Conservation (phyloP, 2,888 invertebrate species). For the Bedellia somnulentella region DNA sequence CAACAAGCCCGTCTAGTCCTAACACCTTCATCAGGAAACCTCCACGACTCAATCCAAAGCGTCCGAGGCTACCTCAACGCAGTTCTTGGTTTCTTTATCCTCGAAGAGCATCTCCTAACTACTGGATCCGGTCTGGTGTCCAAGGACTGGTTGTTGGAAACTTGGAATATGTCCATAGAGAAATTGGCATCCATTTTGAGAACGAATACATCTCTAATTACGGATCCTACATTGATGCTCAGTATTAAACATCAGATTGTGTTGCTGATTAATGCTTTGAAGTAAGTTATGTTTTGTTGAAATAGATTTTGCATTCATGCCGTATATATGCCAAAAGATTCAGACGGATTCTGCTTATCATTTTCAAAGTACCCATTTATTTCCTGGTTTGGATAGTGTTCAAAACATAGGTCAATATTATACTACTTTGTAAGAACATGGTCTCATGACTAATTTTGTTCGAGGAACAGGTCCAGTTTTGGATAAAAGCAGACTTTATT, state of each 20-base stretch:
- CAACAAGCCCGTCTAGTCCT: conserved; percentile 93
- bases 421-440: too few relatives aligned
- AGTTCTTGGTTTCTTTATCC: conserved; percentile 96
- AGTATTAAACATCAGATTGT: conserved; percentile 95
- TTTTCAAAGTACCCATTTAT: too few relatives aligned
- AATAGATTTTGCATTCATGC: too few relatives aligned
- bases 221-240: conserved; percentile 90
- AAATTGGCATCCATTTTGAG: conserved; percentile 86
- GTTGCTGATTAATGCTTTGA: conserved; percentile 89
- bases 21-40: conserved; percentile 82
- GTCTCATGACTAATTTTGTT: too few relatives aligned
- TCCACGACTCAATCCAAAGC: conserved; percentile 88
- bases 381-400: too few relatives aligned
- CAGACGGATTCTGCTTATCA: too few relatives aligned
- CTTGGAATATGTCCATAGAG: conserved; percentile 89
- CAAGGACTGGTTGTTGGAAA: conserved; percentile 86
- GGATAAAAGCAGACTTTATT: too few relatives aligned
- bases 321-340: too few relatives aligned
- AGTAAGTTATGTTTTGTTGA: too few relatives aligned
- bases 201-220: conserved; percentile 89
- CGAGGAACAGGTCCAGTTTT: too few relatives aligned
- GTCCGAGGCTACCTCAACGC: conserved; percentile 89
- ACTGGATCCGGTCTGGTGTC: conserved; percentile 85
- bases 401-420: too few relatives aligned
- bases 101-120: conserved; percentile 96